Conservation (phyloP, 2,797 vertebrate species). For the Spinus pinus region DNA sequence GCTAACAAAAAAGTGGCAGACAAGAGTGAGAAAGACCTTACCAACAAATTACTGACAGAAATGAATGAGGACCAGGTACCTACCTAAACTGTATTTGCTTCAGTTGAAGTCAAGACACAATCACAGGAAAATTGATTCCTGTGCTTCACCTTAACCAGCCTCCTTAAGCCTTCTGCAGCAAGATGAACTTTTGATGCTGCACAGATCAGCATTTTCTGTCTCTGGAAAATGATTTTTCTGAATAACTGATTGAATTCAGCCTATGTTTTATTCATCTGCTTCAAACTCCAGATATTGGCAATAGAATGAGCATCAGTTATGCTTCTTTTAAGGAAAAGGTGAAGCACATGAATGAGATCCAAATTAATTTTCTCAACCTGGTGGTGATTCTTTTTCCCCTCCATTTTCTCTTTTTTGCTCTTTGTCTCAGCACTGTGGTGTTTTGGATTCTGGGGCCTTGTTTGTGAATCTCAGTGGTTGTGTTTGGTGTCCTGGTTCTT, state of each 20-base stretch:
- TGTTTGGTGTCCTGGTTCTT: constrained; percentile 72
- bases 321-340: constrained; percentile 58
- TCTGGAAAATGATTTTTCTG: background rate
- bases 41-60: constrained; percentile 99
- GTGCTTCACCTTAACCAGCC: constrained; percentile 71
- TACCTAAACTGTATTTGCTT: constrained; percentile 73
- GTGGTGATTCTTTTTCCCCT: constrained; percentile 40
- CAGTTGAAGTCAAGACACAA: constrained; percentile 66
- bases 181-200: background rate
- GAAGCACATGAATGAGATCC: constrained; percentile 76
- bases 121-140: constrained; percentile 70
- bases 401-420: constrained; percentile 28
- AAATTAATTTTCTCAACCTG: constrained; percentile 48
- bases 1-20: constrained; percentile 95
- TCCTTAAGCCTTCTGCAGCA: background rate
- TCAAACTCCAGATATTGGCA: background rate
- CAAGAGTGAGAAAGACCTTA: constrained; percentile 99
- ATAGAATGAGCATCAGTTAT: background rate
- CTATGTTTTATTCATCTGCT: background rate
- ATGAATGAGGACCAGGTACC: constrained; percentile 98
- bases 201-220: background rate
- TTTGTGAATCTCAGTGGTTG: constrained; percentile 69
- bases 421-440: constrained; percentile 74
- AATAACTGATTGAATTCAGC: background rate
- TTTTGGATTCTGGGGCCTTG: constrained; percentile 69